Base-by-base conservation (phyloP, 2,888 invertebrate species). In the Elmis aenea region DNA sequence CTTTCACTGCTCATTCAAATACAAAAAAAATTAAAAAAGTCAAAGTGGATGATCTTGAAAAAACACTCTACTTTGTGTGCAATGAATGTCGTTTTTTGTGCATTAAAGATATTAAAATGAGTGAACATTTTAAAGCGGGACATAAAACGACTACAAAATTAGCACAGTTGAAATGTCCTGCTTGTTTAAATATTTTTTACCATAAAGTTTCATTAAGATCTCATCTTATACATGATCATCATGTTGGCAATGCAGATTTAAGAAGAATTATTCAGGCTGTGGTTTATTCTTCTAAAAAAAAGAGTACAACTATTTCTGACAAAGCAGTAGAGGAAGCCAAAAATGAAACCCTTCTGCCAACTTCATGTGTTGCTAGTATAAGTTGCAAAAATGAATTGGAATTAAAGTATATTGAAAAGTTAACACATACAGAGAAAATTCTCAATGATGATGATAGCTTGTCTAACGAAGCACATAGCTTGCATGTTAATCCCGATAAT, bases 151-250 rank as follows among this genome's bases (percentile, higher is more conserved):
- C 72, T 1, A 70, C 71, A 12, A 73, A 76, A 52, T 68, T 74
- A 47, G 67, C 72, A 33, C 72, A 75, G 41, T 69, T 81, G 4
- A 70, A 70, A 45, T 84, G 84, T 52, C 82, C 83, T 8, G 83
- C 81, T 5, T 84, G 83, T 55, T 61, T 71, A 1, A 81, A 81
- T 56, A 63, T 76, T 2, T 83, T 83, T 55, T 78, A 76, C 51
- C 74, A 75, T 5, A 74, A 75, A 51, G 73, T 78, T 52, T 77
- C 79, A 1, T 61, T 84, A 1, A 68, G 78, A 48, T 72, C 74
- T 3, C 84, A 85, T 58, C 66, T 84, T 3, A 71, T 77, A 13
- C 75, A 77, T 52, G 83, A 84, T 58, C 84, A 85, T 58, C 76
- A 78, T 61, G 79, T 84, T 69, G 73, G 70, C 18, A 70, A 72